Evolutionary conservation across 2,113 vertebrate genomes (phyloP).

Genomic region (Physeter macrocephalus): DNA sequence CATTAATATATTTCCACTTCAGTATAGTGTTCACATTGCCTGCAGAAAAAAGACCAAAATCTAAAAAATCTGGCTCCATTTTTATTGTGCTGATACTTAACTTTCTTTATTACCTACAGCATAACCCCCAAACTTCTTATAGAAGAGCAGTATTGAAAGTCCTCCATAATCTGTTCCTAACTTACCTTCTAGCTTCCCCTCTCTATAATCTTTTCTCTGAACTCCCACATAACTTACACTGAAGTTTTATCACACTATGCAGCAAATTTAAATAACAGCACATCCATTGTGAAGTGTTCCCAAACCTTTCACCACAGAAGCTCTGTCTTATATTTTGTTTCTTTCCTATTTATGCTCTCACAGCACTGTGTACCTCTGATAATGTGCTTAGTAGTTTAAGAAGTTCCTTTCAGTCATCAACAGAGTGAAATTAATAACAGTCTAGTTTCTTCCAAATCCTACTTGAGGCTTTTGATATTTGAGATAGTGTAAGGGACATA

Average conservation of each 20-base stretch:
- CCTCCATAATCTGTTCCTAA: background rate
- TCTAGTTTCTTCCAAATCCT: background rate
- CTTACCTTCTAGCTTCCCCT: background rate
- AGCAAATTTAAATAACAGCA: background rate
- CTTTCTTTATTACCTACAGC: background rate
- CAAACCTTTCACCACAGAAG: background rate
- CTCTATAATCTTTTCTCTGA: background rate
- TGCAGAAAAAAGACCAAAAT: background rate
- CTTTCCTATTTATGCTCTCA: background rate
- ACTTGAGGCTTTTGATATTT: background rate
- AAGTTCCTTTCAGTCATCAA: background rate
- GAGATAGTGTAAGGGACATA: background rate
- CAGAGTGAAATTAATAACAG: background rate
- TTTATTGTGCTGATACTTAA: background rate
- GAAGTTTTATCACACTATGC: background rate
- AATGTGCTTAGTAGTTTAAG: conserved; percentile 4
- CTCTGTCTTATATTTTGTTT: background rate
- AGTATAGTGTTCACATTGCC: background rate
- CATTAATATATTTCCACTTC: background rate
- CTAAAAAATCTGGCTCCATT: background rate
- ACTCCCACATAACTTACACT: background rate
- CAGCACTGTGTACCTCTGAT: background rate
- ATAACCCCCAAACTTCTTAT: background rate
- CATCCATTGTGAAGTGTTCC: background rate
- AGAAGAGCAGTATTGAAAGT: background rate